Evolutionary conservation across 2,797 vertebrate species (phyloP), one percentile per base, ranked within the genome.

Genomic region (Chanos chanos): DNA sequence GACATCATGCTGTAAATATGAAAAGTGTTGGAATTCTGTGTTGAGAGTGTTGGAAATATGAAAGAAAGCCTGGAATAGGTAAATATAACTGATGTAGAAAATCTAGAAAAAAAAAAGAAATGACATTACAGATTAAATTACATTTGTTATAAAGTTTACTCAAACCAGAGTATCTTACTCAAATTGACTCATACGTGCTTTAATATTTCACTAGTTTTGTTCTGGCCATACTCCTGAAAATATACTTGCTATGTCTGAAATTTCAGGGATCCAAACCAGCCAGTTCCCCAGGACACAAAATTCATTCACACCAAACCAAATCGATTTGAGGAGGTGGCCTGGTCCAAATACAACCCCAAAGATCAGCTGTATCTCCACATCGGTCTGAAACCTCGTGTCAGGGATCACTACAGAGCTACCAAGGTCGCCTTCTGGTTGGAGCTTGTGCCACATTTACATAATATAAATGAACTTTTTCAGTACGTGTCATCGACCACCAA

Each of bases 301-400:
- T 99, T 99, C 81, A 99, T 99, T 74, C 96, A 99, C 78, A 99
- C 95, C 0, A 99, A 99, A 71, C 96, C 96, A 0, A 98, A 99
- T 73, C 94, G 96, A n/a, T 99, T 99, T 39, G 96, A 99, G 77
- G 95, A 97, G 64, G 96, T 99, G 16, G 95, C 95, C 15, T 99
- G 96, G 96, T 94, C 95, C 7, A 99, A 98, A 75, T 99, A 99
- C 70, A 98, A 95, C 39, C 96, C 96, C 1, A 97, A 97, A 64
- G 95, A 99, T 76, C 96, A 99, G 75, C 89, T 96, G 13, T 99
- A 99, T 67, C 89, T 99, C 19, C 96, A 99, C 67, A 98, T 99
- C 5, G 96, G 96, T 53, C 87, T 99, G 36, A 97, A 97, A 64
- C 95, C 96, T 0, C 84, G 94, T 0, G 94, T 98, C 55, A 77